These are phyloP conservation scores for Vulpes ferrilata DNA, from an alignment of 2,113 vertebrate genomes.

Conservation along the genomic window DNA sequence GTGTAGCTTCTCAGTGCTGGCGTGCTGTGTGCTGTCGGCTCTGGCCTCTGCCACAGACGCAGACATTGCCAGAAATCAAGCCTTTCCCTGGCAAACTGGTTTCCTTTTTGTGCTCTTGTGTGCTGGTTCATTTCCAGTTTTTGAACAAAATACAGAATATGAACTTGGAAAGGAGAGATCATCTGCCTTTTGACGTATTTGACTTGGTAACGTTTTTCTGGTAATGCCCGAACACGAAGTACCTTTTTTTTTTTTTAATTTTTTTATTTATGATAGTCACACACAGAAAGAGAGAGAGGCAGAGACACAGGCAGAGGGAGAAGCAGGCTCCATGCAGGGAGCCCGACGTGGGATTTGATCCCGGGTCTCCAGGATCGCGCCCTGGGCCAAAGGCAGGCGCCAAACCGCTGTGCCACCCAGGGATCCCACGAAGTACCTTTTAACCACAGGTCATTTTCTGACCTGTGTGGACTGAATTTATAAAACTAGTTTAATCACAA, in stretches of 20 bases:
- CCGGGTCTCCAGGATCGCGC: too few relatives aligned
- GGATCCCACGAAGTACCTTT: background rate
- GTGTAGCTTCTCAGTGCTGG: background rate
- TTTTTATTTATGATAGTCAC: too few relatives aligned
- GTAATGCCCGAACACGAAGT: too few relatives aligned
- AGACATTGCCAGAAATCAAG: background rate
- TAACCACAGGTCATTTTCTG: background rate
- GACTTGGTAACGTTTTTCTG: background rate
- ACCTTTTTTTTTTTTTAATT: background rate
- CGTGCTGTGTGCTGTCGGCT: too few relatives aligned
- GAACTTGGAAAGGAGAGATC: background rate
- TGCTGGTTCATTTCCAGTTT: background rate
- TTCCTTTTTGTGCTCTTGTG: background rate
- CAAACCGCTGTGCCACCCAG: too few relatives aligned
- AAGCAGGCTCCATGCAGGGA: too few relatives aligned
- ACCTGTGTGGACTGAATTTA: background rate
- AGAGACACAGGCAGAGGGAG: too few relatives aligned
- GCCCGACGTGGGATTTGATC: too few relatives aligned
- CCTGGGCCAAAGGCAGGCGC: too few relatives aligned
- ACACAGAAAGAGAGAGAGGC: too few relatives aligned
- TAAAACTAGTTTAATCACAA: background rate
- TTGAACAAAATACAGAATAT: background rate
- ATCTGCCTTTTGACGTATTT: background rate
- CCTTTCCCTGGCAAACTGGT: rapidly evolving
- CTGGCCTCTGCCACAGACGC: rapidly evolving